phyloP scores from a whole-genome alignment of 2,113 vertebrate genomes.

The Gymnorhina tibicen region DNA sequence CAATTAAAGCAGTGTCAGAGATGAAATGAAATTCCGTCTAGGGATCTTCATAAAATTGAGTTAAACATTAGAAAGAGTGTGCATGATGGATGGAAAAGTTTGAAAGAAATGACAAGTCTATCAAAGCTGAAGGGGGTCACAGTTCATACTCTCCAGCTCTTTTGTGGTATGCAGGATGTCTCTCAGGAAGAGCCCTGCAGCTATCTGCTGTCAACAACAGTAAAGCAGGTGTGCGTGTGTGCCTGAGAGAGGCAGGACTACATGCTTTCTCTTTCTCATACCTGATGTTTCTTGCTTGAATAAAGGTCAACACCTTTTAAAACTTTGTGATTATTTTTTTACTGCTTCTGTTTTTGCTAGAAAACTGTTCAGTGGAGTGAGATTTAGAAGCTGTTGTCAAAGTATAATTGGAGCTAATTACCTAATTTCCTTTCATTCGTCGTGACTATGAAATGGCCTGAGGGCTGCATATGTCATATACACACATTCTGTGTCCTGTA shows the following conservation, averaged over 20 bases:
- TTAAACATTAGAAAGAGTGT: background rate
- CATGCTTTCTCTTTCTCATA: background rate
- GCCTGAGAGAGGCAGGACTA: background rate
- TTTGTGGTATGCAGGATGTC: slow-evolving; percentile 19
- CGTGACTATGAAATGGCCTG: background rate
- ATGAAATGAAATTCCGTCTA: slow-evolving; percentile 7
- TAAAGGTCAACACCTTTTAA: background rate
- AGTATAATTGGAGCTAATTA: background rate
- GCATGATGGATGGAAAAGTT: slow-evolving; percentile 3
- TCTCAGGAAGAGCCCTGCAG: slow-evolving; percentile 12
- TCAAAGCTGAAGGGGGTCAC: background rate
- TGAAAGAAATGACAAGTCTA: background rate
- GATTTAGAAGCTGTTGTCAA: background rate
- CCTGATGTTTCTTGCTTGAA: background rate
- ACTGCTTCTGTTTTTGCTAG: background rate
- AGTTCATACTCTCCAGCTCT: background rate
- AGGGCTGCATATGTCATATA: background rate
- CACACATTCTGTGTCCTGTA: background rate
- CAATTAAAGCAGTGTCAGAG: slow-evolving; percentile 12
- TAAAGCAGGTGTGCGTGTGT: slow-evolving; percentile 24
- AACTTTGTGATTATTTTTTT: background rate
- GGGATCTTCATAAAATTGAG: background rate
- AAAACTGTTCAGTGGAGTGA: background rate
- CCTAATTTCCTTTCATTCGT: background rate
- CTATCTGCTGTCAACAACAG: background rate